These are phyloP conservation scores for Cancer borealis DNA, from an alignment of 2,888 invertebrate genomes.

Conservation along the genomic window DNA sequence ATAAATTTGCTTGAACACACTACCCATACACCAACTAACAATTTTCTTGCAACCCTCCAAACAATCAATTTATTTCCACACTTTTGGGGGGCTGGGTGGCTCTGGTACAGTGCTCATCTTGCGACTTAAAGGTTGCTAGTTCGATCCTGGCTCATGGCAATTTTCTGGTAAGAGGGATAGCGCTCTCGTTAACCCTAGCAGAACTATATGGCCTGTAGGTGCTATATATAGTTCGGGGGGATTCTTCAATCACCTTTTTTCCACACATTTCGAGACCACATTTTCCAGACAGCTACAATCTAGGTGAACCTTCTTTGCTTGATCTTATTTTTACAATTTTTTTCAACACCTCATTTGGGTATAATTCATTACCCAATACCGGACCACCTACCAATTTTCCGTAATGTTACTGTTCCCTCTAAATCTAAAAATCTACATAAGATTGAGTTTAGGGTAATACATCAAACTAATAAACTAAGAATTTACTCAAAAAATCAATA, in stretches of 20 bases:
- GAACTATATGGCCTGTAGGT: too few relatives aligned
- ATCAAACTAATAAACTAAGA: neutral
- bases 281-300: neutral
- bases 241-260: too few relatives aligned
- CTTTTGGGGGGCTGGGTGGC: neutral
- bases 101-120: too few relatives aligned
- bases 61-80: neutral
- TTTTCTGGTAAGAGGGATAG: too few relatives aligned
- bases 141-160: too few relatives aligned
- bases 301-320: slow-evolving; percentile 4
- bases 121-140: too few relatives aligned
- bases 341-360: slow-evolving; percentile 3
- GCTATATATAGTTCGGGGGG: too few relatives aligned
- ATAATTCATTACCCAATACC: neutral
- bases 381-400: too few relatives aligned
- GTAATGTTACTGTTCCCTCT: too few relatives aligned
- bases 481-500: neutral
- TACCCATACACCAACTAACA: neutral
- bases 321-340: neutral
- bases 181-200: too few relatives aligned
- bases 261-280: neutral
- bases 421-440: neutral
- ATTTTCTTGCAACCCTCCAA: slow-evolving; percentile 20
- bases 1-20: neutral
- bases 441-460: neutral